Evolutionary conservation across 2,113 vertebrate species (phyloP).

Genomic region (Bothrops jararaca): DNA sequence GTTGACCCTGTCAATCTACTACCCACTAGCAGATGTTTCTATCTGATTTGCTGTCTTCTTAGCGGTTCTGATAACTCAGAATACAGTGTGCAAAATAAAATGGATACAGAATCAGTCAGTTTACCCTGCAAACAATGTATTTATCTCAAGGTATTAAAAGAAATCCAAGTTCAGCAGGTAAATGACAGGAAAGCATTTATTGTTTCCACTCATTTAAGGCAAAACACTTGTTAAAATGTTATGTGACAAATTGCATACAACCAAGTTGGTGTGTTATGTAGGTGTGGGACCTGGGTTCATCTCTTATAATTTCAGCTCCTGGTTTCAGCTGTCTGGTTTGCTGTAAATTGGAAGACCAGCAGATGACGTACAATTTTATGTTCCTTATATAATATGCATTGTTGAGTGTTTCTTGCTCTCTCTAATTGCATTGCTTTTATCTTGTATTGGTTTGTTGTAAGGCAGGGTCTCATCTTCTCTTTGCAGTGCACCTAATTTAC

Average conservation of each 20-base stretch:
- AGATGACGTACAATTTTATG: not conserved
- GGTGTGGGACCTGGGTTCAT: not conserved
- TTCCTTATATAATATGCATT: not conserved
- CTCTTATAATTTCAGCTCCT: not conserved
- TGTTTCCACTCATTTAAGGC: not conserved
- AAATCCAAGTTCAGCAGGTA: not conserved
- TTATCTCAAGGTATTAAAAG: not conserved
- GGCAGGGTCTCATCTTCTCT: conserved; percentile 11
- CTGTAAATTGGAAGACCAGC: not conserved
- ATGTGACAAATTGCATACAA: not conserved
- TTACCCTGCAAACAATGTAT: not conserved
- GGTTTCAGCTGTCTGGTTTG: not conserved
- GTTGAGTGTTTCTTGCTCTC: not conserved
- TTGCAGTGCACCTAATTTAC: conserved; percentile 55
- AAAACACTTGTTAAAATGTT: not conserved
- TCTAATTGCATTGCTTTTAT: conserved; percentile 7
- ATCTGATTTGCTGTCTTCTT: not conserved
- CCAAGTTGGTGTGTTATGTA: not conserved
- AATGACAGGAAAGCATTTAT: not conserved
- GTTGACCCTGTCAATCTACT: not conserved
- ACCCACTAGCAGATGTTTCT: not conserved
- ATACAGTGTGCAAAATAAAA: not conserved
- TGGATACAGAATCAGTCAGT: not conserved
- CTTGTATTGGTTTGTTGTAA: conserved; percentile 26
- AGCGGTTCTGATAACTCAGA: not conserved